Evolutionary conservation across 2,888 invertebrate genomes (phyloP).

Genomic region (Tupiocoris notatus): DNA sequence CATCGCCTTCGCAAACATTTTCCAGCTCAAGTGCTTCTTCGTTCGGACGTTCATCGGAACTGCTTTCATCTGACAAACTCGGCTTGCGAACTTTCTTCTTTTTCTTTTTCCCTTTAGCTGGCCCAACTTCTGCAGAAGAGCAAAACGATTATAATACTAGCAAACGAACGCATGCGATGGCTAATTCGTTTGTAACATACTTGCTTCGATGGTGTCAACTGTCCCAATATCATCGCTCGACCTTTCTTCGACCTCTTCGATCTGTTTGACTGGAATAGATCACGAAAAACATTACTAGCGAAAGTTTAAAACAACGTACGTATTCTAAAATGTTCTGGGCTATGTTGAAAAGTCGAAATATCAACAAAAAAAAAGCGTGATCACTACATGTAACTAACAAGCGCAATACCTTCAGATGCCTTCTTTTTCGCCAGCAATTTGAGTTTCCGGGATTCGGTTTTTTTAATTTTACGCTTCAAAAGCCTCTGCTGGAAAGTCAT

Average conservation of each 20-base stretch:
- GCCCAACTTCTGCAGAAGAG: constrained; percentile 51
- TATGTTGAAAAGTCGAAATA: too few relatives aligned
- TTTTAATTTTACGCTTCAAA: constrained; percentile 73
- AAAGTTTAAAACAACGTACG: background rate
- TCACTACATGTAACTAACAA: too few relatives aligned
- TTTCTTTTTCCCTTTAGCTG: constrained; percentile 25
- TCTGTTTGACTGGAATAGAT: background rate
- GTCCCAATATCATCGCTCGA: background rate
- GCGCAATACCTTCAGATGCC: constrained; percentile 41
- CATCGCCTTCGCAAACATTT: constrained; percentile 27
- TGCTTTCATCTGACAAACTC: background rate
- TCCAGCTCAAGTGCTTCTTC: constrained; percentile 4
- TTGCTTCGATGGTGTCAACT: constrained; percentile 16
- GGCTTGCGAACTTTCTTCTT: constrained; percentile 6
- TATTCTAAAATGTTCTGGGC: constrained; percentile 37
- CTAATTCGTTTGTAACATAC: too few relatives aligned
- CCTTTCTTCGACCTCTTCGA: too few relatives aligned
- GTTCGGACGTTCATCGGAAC: background rate
- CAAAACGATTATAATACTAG: background rate
- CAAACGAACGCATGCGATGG: too few relatives aligned
- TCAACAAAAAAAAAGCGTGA: too few relatives aligned
- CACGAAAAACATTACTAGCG: background rate
- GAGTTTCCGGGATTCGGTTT: constrained; percentile 70
- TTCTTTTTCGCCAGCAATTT: constrained; percentile 61
- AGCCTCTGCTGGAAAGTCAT: constrained; percentile 71